Conservation (phyloP, 92 coral and sea anemone species). For the Chrysogorgia sp. region DNA sequence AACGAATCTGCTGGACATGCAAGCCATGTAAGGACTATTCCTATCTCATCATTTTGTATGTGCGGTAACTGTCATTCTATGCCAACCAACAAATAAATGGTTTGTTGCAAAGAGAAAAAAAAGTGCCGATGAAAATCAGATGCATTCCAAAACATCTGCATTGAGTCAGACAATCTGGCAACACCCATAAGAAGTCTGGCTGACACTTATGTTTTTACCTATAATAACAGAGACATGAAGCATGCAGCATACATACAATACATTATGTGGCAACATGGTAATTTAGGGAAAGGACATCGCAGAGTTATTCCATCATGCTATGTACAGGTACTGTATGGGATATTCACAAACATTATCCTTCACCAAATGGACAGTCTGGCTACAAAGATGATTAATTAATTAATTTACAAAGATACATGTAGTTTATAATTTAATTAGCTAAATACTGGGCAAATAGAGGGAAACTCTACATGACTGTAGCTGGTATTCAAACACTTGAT, state of each 20-base stretch:
- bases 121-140: conserved; percentile 18
- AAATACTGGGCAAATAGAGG: not conserved
- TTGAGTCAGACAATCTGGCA: conserved; percentile 51
- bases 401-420: not conserved
- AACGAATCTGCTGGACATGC: conserved; percentile 8
- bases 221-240: conserved; percentile 46
- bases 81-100: conserved; percentile 20
- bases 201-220: conserved; percentile 52
- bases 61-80: conserved; percentile 16
- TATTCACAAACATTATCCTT: conserved; percentile 33
- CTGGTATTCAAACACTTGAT: no score
- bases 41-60: conserved; percentile 20
- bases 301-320: conserved; percentile 49
- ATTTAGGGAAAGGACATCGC: conserved; percentile 46
- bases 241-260: conserved; percentile 52
- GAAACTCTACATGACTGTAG: not conserved
- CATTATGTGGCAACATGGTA: conserved; percentile 52
- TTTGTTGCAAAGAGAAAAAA: conserved; percentile 33
- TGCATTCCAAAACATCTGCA: conserved; percentile 47
- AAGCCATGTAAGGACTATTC: not conserved
- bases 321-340: conserved; percentile 50
- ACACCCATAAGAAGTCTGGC: conserved; percentile 52
- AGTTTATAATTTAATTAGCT: not conserved
- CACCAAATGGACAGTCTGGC: conserved; percentile 59
- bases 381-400: conserved; percentile 8